A percentile compares a stretch with the other conserved stretches of the same genome.
Conservation (phyloP, 2,797 vertebrate genomes). For the Trachops cirrhosus region DNA sequence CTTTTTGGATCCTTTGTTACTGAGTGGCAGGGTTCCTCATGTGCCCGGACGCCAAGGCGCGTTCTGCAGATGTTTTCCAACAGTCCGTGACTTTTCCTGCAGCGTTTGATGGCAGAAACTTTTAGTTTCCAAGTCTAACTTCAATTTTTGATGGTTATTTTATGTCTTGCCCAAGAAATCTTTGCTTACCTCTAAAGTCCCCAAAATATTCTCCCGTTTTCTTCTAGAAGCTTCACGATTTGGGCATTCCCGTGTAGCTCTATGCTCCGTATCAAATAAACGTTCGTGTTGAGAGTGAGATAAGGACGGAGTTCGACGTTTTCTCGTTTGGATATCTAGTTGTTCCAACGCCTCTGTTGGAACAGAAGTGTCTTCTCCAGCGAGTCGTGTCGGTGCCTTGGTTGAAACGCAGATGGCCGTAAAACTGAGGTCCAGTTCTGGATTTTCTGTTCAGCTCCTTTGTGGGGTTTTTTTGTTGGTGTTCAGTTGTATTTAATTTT, state of each 20-base stretch:
- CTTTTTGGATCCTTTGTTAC: too few relatives aligned
- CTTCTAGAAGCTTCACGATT: not conserved
- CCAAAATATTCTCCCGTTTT: not conserved
- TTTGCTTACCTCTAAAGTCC: not conserved
- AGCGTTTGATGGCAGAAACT: not conserved
- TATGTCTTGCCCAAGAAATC: not conserved
- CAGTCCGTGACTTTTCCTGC: not conserved
- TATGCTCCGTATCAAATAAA: not conserved
- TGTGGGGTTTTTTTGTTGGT: not conserved
- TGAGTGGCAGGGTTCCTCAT: too few relatives aligned
- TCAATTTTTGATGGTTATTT: not conserved
- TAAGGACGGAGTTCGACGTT: not conserved
- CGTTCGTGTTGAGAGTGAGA: not conserved
- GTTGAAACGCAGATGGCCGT: not conserved
- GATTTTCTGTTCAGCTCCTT: not conserved
- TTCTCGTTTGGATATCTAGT: not conserved
- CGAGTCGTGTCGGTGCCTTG: not conserved
- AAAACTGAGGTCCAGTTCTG: not conserved
- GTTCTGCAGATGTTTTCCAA: not conserved
- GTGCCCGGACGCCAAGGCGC: not conserved
- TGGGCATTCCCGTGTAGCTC: not conserved
- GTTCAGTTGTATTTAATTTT: not conserved
- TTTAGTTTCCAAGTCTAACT: constrained; percentile 1
- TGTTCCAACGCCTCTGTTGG: not conserved
- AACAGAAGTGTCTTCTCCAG: not conserved